Conservation (phyloP, 2,888 invertebrate genomes). For the Adineta ricciae region DNA sequence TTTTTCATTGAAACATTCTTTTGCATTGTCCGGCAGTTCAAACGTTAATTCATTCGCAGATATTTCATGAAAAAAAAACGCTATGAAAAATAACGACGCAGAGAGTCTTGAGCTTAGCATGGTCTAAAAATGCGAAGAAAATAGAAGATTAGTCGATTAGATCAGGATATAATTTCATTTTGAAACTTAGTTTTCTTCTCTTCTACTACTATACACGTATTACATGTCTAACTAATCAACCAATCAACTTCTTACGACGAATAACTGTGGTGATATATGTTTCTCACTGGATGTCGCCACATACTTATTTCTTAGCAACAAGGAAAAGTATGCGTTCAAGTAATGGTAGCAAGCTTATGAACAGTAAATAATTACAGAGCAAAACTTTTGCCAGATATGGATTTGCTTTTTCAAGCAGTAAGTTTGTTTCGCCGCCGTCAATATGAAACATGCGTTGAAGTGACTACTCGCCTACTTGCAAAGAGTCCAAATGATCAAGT, state of each 20-base stretch:
- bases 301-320: background rate
- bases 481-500: slow-evolving; percentile 69
- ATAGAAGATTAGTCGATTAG: background rate
- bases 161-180: background rate
- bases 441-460: slow-evolving; percentile 72
- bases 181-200: background rate
- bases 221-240: background rate
- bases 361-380: background rate
- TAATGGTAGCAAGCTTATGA: background rate
- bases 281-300: background rate
- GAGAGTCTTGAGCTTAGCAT: background rate
- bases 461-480: slow-evolving; percentile 68
- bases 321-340: background rate
- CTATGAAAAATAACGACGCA: background rate
- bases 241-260: background rate
- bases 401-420: slow-evolving; percentile 56
- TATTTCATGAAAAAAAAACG: background rate
- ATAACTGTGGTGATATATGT: no score
- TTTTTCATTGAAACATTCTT: slow-evolving; percentile 91
- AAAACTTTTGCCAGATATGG: slow-evolving; percentile 37
- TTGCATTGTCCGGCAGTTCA: slow-evolving; percentile 88
- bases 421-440: slow-evolving; percentile 58
- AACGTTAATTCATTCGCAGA: slow-evolving; percentile 65
- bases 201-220: background rate
- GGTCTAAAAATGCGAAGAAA: background rate